Conservation (phyloP, 2,888 invertebrate genomes). For the Synanthedon tipuliformis region DNA sequence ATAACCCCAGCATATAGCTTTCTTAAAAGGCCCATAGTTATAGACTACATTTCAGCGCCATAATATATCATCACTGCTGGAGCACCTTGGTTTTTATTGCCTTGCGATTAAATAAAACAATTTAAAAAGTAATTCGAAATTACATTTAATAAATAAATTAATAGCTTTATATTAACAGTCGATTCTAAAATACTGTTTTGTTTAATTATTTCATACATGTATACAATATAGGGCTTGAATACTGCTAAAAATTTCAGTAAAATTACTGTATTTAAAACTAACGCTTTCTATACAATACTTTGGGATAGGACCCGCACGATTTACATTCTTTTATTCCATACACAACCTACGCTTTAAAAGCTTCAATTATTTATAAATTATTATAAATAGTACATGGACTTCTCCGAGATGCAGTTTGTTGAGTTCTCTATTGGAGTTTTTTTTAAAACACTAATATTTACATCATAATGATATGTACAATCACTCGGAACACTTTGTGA, state of each 20-base stretch:
- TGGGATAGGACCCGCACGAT: background rate
- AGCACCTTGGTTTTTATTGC: background rate
- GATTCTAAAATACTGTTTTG: slow-evolving; percentile 63
- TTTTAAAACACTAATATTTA: slow-evolving; percentile 46
- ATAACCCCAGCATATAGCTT: no score
- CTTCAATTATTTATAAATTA: background rate
- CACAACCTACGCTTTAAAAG: background rate
- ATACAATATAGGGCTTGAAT: slow-evolving; percentile 29
- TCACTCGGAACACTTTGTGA: slow-evolving; percentile 29
- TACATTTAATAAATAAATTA: slow-evolving; percentile 65
- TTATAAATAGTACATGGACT: no score
- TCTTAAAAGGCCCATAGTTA: no score
- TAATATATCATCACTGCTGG: no score
- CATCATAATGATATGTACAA: slow-evolving; percentile 61
- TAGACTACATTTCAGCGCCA: no score
- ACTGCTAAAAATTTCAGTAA: slow-evolving; percentile 48
- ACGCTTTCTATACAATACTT: slow-evolving; percentile 10
- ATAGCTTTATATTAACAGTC: slow-evolving; percentile 64
- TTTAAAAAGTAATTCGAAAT: slow-evolving; percentile 30
- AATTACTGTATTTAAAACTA: slow-evolving; percentile 16
- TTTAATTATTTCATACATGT: slow-evolving; percentile 45
- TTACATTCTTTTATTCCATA: background rate
- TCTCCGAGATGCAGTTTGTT: background rate
- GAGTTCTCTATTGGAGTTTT: background rate
- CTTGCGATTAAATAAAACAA: slow-evolving; percentile 2